phyloP scores from a whole-genome alignment of 2,888 invertebrate genomes.

The Cataglyphis albicans region DNA sequence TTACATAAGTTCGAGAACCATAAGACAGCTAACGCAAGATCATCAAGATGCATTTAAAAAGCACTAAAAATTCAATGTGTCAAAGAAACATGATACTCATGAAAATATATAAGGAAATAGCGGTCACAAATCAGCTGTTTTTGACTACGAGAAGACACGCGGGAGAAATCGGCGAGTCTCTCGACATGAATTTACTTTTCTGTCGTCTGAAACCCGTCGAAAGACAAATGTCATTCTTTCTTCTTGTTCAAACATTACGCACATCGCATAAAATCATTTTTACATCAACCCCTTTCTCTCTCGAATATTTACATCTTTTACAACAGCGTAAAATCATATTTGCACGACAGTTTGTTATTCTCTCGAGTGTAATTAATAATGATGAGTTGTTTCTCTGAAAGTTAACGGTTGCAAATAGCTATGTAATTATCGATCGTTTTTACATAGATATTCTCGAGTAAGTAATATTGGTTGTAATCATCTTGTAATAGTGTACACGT shows the following conservation, averaged over 20 bases:
- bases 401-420: neutral
- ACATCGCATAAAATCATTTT: conserved; percentile 7
- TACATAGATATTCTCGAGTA: conserved; percentile 16
- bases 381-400: neutral
- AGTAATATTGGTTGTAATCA: conserved; percentile 15
- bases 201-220: conserved; percentile 25
- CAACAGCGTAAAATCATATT: conserved; percentile 17
- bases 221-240: conserved; percentile 10
- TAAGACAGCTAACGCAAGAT: conserved; percentile 1
- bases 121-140: conserved; percentile 24
- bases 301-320: conserved; percentile 12
- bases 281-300: conserved; percentile 25
- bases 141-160: neutral
- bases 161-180: conserved; percentile 29
- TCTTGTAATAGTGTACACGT: conserved; percentile 9
- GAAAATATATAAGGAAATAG: conserved; percentile 37
- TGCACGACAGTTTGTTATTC: neutral
- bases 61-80: conserved; percentile 39
- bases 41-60: neutral
- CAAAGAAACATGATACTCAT: neutral
- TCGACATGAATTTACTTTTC: conserved; percentile 25
- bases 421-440: conserved; percentile 45
- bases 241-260: conserved; percentile 30
- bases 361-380: conserved; percentile 2
- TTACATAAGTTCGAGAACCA: conserved; percentile 36